Percentiles rank a stretch among this genome's conserved stretches.
Evolutionary conservation across 2,113 vertebrate species (phyloP).

Genomic region (Tupaia chinensis): DNA sequence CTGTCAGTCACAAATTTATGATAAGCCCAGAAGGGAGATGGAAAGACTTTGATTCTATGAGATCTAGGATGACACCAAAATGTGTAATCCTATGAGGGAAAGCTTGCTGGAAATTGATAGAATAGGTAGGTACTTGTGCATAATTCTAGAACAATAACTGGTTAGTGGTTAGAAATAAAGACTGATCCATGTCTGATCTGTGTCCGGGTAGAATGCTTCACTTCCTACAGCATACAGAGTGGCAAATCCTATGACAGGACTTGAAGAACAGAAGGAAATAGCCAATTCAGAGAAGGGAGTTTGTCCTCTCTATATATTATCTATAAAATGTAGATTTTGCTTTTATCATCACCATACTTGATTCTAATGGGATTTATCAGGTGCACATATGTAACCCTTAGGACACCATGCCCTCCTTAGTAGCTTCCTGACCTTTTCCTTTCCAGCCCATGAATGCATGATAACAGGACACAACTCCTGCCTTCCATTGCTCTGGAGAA

Average conservation of each 20-base stretch:
- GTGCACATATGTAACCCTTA: too few relatives aligned
- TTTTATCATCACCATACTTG: too few relatives aligned
- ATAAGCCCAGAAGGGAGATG: background rate
- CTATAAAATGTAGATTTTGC: too few relatives aligned
- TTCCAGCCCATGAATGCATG: too few relatives aligned
- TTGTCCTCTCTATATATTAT: too few relatives aligned
- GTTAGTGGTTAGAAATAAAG: background rate
- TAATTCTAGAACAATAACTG: background rate
- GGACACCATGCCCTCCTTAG: too few relatives aligned
- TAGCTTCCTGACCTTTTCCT: too few relatives aligned
- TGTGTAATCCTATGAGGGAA: background rate
- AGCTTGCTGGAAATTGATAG: background rate
- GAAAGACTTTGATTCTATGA: background rate
- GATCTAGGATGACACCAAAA: background rate
- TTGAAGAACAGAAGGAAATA: background rate
- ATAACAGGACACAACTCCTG: background rate
- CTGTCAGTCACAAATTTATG: background rate
- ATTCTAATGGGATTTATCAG: too few relatives aligned
- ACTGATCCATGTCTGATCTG: background rate
- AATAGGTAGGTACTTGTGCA: background rate
- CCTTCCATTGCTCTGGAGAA: background rate
- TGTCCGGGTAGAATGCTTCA: background rate
- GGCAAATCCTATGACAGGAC: background rate
- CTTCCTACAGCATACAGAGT: background rate
- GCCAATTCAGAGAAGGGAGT: background rate